phyloP scores from a whole-genome alignment of 2,797 vertebrate genomes.

The Microhierax caerulescens region DNA sequence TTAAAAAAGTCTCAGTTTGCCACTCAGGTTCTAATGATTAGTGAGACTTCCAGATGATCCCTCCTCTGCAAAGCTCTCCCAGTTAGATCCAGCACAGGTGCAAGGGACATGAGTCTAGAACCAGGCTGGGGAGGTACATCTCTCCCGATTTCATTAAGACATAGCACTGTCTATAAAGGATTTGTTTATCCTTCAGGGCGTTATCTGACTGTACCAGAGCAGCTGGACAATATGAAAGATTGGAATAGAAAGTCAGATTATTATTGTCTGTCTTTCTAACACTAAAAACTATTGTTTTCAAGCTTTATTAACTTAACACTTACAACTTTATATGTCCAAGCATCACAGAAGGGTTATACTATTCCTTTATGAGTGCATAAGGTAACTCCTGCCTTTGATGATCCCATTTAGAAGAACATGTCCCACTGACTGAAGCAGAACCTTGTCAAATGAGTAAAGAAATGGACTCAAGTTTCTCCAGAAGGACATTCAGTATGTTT shows the following conservation, averaged over 20 bases:
- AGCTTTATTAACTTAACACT: not conserved
- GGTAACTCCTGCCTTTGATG: not conserved
- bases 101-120: not conserved
- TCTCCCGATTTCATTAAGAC: not conserved
- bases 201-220: not conserved
- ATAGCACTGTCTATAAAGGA: not conserved
- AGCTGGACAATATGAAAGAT: not conserved
- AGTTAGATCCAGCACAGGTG: not conserved
- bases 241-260: not conserved
- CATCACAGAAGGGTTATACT: not conserved
- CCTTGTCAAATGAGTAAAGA: not conserved
- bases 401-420: not conserved
- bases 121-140: not conserved
- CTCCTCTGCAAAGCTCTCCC: not conserved
- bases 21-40: not conserved
- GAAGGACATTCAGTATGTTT: not conserved
- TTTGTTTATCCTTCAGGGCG: constrained; percentile 35
- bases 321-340: not conserved
- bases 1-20: not conserved
- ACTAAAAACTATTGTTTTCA: not conserved
- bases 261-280: not conserved
- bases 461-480: not conserved
- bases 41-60: not conserved
- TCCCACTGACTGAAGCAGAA: not conserved
- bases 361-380: not conserved